Evolutionary conservation across 2,888 invertebrate genomes (phyloP), one percentile per base, ranked within the genome.

Genomic region (Pseudococcus viburni): DNA sequence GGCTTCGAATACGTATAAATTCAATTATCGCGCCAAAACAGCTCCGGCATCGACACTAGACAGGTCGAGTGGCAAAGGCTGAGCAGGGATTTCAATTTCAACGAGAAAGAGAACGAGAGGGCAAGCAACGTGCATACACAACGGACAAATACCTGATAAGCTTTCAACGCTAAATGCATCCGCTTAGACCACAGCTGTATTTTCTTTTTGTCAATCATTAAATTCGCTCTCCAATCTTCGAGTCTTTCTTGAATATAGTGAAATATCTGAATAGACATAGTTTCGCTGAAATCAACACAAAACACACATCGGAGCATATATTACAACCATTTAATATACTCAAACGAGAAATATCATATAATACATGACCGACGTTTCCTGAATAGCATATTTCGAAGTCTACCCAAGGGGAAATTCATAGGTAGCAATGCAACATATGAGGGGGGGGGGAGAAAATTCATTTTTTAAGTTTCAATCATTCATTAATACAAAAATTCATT

Each of bases 241-340:
- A 98, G 94, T 92, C 98, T 96, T 90, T 96, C 96, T 92, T 99
- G 98, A 11, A 98, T 96, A 92, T 97, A 97, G 92, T 99, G 98
- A 92, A 99, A 99, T 90, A 96, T 95, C 89, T 96, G 95, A 6
- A 97, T 94, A 22, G 97, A 96, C 94, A 99, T 94, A 1, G 99
- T 98, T 93, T 99, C 98, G 92, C 97, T 98, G 84, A 64, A 64
- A 64, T 9, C 73, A 92, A 90, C 93, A 93, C 90, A 90, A 89
- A 88, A 15, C 87, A 26, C 39, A 73, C 39, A 42, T 42, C 42
- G 42, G 64, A 8, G 19, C 73, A 39, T 73, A 7, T 33, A 73
- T 26, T 73, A 73, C 22, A 64, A 64, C 11, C 89, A 89, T 89
- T 89, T 42, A 42, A 42, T 42, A 84, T 86, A 89, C 90, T 85